Evolutionary conservation across 2,888 invertebrate species (phyloP), one percentile per base, ranked within the genome.

Genomic region (Dysmachus trigonus): DNA sequence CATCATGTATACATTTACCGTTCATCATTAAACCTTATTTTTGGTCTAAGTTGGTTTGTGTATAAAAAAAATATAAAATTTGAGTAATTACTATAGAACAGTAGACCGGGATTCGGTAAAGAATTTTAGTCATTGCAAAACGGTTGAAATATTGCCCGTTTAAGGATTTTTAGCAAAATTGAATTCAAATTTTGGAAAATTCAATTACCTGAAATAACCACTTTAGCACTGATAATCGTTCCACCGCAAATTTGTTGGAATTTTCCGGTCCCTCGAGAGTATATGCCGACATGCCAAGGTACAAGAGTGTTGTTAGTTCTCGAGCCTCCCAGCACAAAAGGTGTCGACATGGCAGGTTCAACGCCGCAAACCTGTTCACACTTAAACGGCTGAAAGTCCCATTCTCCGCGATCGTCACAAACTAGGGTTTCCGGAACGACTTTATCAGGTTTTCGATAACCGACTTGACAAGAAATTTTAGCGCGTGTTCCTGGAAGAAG

Each of bases 261-360:
- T 35, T 22, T 13, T 33, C 74, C 73, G 8, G 27, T 3, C 3
- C 22, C 7, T 18, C 38, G 47, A 7, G 51, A 35, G 82, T 89
- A 90, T 35, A 90, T 88, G 38, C 89, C 90, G 2, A 90, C 90
- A 22, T 90, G 86, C 91, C 91, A 91, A 6, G 91, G 91, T 5
- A 89, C 89, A 33, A 86, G 38, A 1, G 87, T 77, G 1, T 76
- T 88, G 79, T 79, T 89, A 0, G 47, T 89, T 79, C 0, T 6
- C n/a, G 47, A 83, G n/a, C 35, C 76, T n/a, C 73, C 73, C 6
- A 15, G n/a, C 2, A 73, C 30, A 31, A 73, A 73, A n/a, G 33
- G 33, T n/a, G 82, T 86, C 6, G 85, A 72, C 13, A 18, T 13
- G 7, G 81, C 3, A 13, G 86, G 5, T 73, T 85, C 87, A 22